Evolutionary conservation across 2,113 vertebrate species (phyloP).

Genomic region (Murina feae): DNA sequence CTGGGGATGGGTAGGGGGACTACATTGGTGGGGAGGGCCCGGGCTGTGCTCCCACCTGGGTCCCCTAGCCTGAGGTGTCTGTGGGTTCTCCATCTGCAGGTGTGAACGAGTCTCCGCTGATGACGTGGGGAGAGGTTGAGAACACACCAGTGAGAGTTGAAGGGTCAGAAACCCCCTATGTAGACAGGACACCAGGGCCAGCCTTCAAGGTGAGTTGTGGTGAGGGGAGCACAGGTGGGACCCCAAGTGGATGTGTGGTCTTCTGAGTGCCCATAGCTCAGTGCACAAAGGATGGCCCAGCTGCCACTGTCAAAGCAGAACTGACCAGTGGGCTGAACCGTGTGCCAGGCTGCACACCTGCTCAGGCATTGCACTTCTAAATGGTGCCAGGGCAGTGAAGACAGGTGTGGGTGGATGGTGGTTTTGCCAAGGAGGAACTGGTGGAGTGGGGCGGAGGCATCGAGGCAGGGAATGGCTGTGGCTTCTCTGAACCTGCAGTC

Average conservation of each 20-base stretch:
- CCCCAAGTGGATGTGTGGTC: accelerated
- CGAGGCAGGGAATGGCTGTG: background rate
- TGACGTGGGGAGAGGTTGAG: constrained; percentile 99
- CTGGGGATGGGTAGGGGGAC: background rate
- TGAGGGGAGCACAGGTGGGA: background rate
- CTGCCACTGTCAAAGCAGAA: background rate
- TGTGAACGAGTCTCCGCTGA: constrained; percentile 92
- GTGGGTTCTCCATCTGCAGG: constrained; percentile 76
- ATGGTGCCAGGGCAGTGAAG: background rate
- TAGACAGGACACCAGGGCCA: constrained; percentile 94
- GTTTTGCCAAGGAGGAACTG: background rate
- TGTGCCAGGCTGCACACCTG: accelerated
- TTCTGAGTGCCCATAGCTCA: background rate
- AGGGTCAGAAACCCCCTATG: constrained; percentile 90
- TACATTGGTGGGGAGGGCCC: background rate
- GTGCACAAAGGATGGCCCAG: too few species aligned
- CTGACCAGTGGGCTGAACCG: background rate
- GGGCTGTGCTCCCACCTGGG: accelerated
- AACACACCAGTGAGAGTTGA: constrained; percentile 94
- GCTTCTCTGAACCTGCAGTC: background rate
- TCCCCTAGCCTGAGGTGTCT: background rate
- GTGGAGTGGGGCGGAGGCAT: background rate
- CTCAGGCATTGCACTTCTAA: background rate
- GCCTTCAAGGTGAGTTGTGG: constrained; percentile 91
- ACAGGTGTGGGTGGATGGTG: too few species aligned